A percentile compares a stretch with the other conserved stretches of the same genome.
Conservation (phyloP, 2,113 vertebrate genomes). For the Melanerpes formicivorus region DNA sequence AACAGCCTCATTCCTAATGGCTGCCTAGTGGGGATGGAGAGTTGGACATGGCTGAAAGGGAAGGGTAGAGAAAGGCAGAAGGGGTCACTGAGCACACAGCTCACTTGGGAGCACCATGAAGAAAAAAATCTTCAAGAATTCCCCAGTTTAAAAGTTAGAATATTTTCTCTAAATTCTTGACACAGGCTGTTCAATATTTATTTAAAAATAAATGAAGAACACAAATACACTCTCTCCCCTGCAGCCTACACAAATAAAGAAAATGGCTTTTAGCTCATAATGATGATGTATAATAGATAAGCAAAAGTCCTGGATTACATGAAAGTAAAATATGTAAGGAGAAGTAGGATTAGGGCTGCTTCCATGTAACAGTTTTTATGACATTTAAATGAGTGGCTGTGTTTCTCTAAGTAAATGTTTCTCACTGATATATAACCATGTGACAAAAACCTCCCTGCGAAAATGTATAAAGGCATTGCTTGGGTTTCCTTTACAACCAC, state of each 20-base stretch:
- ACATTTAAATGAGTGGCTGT: constrained; percentile 14
- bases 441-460: neutral
- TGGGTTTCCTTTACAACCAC: neutral
- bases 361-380: neutral
- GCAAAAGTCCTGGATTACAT: neutral
- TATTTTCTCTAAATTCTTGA: constrained; percentile 41
- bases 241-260: constrained; percentile 18
- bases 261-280: neutral
- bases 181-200: constrained; percentile 23
- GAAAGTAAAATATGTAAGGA: neutral
- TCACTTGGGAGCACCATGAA: neutral
- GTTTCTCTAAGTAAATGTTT: neutral
- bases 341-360: neutral
- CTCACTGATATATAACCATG: neutral
- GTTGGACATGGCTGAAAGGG: neutral
- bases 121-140: constrained; percentile 33
- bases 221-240: constrained; percentile 20
- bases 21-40: neutral
- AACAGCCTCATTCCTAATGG: neutral
- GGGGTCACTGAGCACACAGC: neutral
- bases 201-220: constrained; percentile 42
- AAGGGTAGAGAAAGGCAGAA: neutral
- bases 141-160: neutral
- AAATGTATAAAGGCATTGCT: neutral
- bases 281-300: neutral